Percentiles rank a stretch among this genome's conserved stretches.
These are phyloP conservation scores for Leiothrix lutea DNA, from an alignment of 2,113 vertebrate species.

Conservation along the genomic window DNA sequence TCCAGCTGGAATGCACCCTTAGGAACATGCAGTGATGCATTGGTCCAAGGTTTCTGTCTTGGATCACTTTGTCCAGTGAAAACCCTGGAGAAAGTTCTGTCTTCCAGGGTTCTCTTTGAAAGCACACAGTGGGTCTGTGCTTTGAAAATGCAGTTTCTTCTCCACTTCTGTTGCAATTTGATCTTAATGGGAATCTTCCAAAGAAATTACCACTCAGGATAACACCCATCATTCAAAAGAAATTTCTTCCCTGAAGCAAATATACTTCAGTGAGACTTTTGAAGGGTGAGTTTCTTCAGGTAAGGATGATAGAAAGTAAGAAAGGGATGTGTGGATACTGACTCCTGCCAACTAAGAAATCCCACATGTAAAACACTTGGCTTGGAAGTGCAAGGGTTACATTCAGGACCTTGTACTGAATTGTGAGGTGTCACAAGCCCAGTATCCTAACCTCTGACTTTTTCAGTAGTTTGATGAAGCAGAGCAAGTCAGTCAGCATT, in stretches of 20 bases:
- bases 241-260: neutral
- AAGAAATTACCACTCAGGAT: neutral
- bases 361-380: neutral
- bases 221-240: neutral
- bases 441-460: neutral
- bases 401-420: neutral
- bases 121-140: neutral
- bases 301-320: neutral
- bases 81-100: neutral
- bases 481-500: constrained; percentile 14
- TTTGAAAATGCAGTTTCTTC: neutral
- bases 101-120: neutral
- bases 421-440: neutral
- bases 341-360: neutral
- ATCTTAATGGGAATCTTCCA: neutral
- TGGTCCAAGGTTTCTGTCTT: neutral
- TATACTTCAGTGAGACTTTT: neutral
- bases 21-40: neutral
- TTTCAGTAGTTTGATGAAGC: neutral
- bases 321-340: neutral
- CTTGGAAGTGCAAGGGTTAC: neutral
- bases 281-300: neutral
- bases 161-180: neutral
- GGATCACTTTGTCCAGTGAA: neutral
- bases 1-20: neutral